Percentiles rank a stretch among this genome's conserved stretches.
phyloP scores from a whole-genome alignment of 2,797 vertebrate genomes.

The Chiroxiphia lanceolata region DNA sequence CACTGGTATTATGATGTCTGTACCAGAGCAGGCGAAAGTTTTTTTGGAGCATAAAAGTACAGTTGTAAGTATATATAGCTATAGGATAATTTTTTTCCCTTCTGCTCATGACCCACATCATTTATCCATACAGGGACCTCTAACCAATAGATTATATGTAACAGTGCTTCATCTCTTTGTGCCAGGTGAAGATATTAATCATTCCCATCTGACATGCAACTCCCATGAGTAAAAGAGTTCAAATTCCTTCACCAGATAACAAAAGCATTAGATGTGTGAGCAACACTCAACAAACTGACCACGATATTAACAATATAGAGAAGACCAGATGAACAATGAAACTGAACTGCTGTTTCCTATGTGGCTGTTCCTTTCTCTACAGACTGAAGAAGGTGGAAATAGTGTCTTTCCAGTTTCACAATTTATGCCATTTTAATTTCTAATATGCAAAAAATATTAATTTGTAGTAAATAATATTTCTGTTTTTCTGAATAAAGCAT shows the following conservation, averaged over 20 bases:
- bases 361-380: neutral
- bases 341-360: neutral
- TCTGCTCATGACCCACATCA: neutral
- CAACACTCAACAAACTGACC: neutral
- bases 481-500: conserved; percentile 46
- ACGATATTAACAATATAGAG: neutral
- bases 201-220: neutral
- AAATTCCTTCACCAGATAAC: neutral
- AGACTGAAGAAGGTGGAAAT: conserved; percentile 2
- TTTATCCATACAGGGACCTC: neutral
- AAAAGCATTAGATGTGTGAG: neutral
- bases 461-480: neutral
- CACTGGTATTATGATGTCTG: neutral
- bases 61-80: conserved; percentile 9
- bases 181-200: conserved; percentile 10
- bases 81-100: neutral
- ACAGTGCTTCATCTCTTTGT: conserved; percentile 24
- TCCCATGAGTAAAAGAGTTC: neutral
- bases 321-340: neutral
- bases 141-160: neutral
- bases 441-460: neutral
- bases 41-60: neutral
- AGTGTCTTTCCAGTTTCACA: neutral
- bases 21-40: neutral
- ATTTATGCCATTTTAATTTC: neutral